Evolutionary conservation across 2,888 invertebrate species (phyloP).

Genomic region (Drosophila niveifrons): DNA sequence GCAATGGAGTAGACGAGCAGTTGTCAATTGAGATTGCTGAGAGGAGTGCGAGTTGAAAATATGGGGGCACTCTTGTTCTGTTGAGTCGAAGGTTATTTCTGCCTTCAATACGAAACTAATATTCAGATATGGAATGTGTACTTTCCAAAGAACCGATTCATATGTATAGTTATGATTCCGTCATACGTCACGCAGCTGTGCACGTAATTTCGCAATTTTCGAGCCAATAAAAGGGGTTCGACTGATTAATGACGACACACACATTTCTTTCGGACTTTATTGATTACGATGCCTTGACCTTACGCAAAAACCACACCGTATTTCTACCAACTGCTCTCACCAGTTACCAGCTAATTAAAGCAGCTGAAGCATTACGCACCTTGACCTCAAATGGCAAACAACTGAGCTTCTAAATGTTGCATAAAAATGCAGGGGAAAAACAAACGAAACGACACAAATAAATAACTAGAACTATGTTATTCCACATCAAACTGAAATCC

Average conservation of each 20-base stretch:
- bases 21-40: conserved; percentile 30
- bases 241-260: conserved; percentile 39
- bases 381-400: conserved; percentile 59
- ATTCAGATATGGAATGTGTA: neutral
- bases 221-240: conserved; percentile 15
- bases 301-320: conserved; percentile 18
- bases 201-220: conserved; percentile 8
- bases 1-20: conserved; percentile 33
- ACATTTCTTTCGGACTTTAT: conserved; percentile 20
- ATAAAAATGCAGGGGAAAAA: conserved; percentile 29
- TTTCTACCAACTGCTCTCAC: conserved; percentile 12
- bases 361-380: conserved; percentile 51
- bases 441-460: neutral
- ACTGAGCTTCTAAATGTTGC: conserved; percentile 2
- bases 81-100: neutral
- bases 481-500: conserved; percentile 26
- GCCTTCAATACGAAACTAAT: neutral
- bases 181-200: conserved; percentile 9
- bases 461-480: conserved; percentile 21
- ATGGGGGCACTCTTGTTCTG: neutral
- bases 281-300: conserved; percentile 46
- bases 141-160: neutral
- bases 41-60: neutral
- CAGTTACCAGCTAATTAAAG: conserved; percentile 48
- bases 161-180: neutral